Evolutionary conservation across 2,113 vertebrate species (phyloP).

Genomic region (Urocolius indicus): DNA sequence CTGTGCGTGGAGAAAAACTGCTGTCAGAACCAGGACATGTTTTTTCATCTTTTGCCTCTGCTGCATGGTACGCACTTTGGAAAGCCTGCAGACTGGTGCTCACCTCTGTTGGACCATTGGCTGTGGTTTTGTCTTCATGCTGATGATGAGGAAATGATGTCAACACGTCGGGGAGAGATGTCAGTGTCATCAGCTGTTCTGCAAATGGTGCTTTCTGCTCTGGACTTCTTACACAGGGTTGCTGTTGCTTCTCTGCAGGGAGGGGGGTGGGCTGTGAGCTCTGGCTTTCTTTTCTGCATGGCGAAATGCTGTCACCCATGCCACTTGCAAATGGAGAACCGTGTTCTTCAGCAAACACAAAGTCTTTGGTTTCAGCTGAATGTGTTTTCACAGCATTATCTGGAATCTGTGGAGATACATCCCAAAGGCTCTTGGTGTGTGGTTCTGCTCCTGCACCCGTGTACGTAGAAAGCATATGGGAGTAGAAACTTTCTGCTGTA

Average conservation of each 20-base stretch:
- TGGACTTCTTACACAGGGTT: slow-evolving; percentile 36
- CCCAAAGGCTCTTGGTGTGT: slow-evolving; percentile 76
- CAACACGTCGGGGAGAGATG: slow-evolving; percentile 71
- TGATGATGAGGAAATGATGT: slow-evolving; percentile 70
- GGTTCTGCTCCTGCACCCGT: slow-evolving; percentile 44
- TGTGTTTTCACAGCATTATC: slow-evolving; percentile 77
- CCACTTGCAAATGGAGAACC: slow-evolving; percentile 72
- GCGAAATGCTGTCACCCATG: slow-evolving; percentile 66
- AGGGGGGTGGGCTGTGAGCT: slow-evolving; percentile 48
- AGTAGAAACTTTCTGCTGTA: slow-evolving; percentile 66
- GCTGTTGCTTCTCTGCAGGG: slow-evolving; percentile 28
- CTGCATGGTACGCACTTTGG: slow-evolving; percentile 15
- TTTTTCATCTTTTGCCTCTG: slow-evolving; percentile 68
- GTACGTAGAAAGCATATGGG: slow-evolving; percentile 43
- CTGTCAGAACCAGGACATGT: slow-evolving; percentile 32
- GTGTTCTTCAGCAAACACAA: slow-evolving; percentile 73
- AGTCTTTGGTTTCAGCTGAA: slow-evolving; percentile 81
- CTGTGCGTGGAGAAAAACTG: slow-evolving; percentile 52
- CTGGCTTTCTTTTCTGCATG: slow-evolving; percentile 75
- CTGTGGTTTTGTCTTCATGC: slow-evolving; percentile 65
- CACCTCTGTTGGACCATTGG: slow-evolving; percentile 87
- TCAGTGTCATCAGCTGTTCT: slow-evolving; percentile 40
- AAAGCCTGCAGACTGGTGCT: slow-evolving; percentile 66
- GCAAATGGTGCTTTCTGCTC: slow-evolving; percentile 4
- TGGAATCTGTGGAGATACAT: slow-evolving; percentile 79